Percentiles rank a stretch among this genome's conserved stretches.
Conservation (phyloP, 2,888 invertebrate genomes). For the Chouioia cunea region DNA sequence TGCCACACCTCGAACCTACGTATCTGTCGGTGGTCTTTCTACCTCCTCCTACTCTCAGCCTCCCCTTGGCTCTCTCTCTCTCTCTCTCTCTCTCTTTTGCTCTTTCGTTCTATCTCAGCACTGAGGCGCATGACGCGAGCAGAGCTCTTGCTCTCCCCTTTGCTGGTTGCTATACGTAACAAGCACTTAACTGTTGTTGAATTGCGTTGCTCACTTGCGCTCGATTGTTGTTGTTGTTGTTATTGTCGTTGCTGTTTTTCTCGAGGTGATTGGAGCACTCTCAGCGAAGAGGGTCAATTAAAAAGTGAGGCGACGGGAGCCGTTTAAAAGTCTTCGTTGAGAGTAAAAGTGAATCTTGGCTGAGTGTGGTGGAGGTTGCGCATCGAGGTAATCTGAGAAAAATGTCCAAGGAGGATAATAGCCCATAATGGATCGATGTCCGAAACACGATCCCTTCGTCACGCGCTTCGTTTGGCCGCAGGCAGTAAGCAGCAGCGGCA, state of each 20-base stretch:
- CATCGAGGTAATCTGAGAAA: constrained; percentile 4
- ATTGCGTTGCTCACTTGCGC: too few relatives aligned
- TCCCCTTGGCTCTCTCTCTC: constrained; percentile 9
- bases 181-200: constrained; percentile 36
- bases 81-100: constrained; percentile 22
- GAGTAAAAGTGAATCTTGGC: background rate
- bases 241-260: background rate
- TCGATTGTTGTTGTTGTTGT: constrained; percentile 4
- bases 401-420: constrained; percentile 35
- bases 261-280: background rate
- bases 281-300: background rate
- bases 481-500: too few relatives aligned
- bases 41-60: constrained; percentile 38
- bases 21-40: constrained; percentile 43
- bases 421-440: constrained; percentile 36
- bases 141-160: background rate
- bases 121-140: constrained; percentile 6
- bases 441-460: constrained; percentile 26
- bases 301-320: too few relatives aligned
- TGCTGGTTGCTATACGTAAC: constrained; percentile 28
- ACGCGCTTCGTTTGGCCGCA: background rate
- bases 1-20: constrained; percentile 2
- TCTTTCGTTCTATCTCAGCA: too few relatives aligned
- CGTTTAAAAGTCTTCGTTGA: too few relatives aligned
- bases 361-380: too few relatives aligned